These are phyloP conservation scores for Hirudo medicinalis DNA, from an alignment of 1,140 invertebrate species.

Conservation along the genomic window DNA sequence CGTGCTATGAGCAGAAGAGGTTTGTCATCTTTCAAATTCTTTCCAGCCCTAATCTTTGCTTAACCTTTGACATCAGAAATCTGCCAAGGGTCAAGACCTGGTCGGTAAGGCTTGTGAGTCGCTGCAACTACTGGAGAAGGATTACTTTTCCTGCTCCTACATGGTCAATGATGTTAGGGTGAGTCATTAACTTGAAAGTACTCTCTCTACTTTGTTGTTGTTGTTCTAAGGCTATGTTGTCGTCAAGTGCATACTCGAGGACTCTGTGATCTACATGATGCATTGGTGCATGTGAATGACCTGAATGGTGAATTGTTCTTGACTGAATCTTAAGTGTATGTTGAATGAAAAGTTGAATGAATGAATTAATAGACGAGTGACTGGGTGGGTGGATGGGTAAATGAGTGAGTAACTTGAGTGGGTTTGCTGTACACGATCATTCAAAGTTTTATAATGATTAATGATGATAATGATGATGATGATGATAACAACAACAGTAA, in stretches of 20 bases:
- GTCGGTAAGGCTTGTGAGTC: slow-evolving; percentile 74
- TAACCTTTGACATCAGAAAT: slow-evolving; percentile 51
- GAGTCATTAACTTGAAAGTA: background rate
- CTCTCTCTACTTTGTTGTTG: background rate
- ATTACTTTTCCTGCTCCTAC: slow-evolving; percentile 84
- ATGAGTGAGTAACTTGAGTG: too few species aligned
- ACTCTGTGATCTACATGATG: too few species aligned
- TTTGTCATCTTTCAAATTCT: background rate
- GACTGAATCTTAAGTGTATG: too few species aligned
- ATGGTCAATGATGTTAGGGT: slow-evolving; percentile 45
- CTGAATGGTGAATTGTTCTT: too few species aligned
- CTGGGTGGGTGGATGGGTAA: too few species aligned
- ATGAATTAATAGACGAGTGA: too few species aligned
- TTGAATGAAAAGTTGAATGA: too few species aligned
- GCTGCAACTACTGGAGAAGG: slow-evolving; percentile 78
- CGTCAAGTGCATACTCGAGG: background rate
- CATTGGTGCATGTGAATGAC: too few species aligned
- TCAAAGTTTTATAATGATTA: too few species aligned
- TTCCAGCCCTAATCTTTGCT: background rate
- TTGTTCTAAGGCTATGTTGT: background rate
- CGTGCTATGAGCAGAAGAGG: background rate
- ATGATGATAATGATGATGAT: too few species aligned
- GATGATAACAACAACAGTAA: too few species aligned
- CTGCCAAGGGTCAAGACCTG: slow-evolving; percentile 70
- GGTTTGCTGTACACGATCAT: too few species aligned